Evolutionary conservation across 2,113 vertebrate species (phyloP).

Genomic region (Notiomystis cincta): DNA sequence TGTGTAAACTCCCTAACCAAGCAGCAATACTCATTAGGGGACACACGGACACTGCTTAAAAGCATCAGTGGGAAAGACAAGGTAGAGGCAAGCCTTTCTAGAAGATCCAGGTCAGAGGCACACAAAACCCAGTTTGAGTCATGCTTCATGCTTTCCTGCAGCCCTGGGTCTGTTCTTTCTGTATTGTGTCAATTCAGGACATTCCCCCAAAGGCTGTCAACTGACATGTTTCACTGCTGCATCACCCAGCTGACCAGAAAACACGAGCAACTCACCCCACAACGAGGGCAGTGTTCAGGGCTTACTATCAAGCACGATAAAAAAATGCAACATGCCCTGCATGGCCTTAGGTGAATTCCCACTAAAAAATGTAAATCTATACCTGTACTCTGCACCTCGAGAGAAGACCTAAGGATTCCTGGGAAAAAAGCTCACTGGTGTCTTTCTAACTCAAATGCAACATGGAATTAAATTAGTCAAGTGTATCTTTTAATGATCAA

Average conservation of each 20-base stretch:
- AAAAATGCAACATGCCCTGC: background rate
- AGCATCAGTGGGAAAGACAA: background rate
- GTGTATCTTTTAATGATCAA: background rate
- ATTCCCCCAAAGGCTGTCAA: background rate
- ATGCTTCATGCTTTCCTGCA: background rate
- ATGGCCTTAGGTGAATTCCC: background rate
- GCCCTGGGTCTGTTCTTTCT: background rate
- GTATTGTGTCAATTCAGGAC: slow-evolving; percentile 8
- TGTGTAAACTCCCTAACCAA: background rate
- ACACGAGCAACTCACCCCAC: background rate
- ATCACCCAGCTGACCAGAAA: slow-evolving; percentile 10
- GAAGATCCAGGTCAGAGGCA: background rate
- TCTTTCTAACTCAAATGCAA: background rate
- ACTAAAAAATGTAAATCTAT: background rate
- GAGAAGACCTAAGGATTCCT: background rate
- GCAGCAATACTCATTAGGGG: background rate
- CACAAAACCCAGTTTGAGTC: background rate
- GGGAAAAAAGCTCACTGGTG: background rate
- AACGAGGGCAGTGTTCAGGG: background rate
- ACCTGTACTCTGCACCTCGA: background rate
- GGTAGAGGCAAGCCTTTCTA: background rate
- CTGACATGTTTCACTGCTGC: background rate
- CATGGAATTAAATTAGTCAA: background rate
- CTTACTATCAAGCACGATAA: background rate
- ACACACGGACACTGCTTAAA: background rate